Evolutionary conservation across 2,113 vertebrate species (phyloP).

Genomic region (Bos indicus): DNA sequence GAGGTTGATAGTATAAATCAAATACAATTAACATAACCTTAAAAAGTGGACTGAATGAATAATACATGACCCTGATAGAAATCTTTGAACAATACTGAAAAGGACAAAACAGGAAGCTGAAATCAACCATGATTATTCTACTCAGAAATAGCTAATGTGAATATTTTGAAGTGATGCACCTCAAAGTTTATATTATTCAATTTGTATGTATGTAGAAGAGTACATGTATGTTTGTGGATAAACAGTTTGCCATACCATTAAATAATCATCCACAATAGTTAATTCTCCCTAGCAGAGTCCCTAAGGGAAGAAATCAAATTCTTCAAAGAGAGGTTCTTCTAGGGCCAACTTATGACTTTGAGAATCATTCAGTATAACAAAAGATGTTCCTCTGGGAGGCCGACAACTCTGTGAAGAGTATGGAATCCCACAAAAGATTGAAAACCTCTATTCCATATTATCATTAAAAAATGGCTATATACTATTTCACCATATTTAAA

Average conservation of each 20-base stretch:
- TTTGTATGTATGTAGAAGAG: neutral
- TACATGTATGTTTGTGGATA: neutral
- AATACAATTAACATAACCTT: neutral
- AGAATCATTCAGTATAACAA: neutral
- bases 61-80: neutral
- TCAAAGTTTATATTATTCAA: neutral
- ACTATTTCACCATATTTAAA: neutral
- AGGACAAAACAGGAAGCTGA: neutral
- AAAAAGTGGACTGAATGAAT: neutral
- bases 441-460: neutral
- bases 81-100: neutral
- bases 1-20: neutral
- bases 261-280: neutral
- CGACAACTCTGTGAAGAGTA: neutral
- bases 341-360: neutral
- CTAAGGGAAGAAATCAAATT: neutral
- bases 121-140: neutral
- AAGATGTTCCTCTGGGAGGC: neutral
- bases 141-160: neutral
- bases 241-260: neutral
- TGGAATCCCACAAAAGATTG: neutral
- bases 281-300: neutral
- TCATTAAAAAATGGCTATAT: neutral
- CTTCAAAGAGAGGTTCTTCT: neutral
- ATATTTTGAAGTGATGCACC: neutral